A percentile compares a stretch with the other conserved stretches of the same genome.
Evolutionary conservation across 2,113 vertebrate genomes (phyloP).

Genomic region (Rhinopomastus cyanomelas): DNA sequence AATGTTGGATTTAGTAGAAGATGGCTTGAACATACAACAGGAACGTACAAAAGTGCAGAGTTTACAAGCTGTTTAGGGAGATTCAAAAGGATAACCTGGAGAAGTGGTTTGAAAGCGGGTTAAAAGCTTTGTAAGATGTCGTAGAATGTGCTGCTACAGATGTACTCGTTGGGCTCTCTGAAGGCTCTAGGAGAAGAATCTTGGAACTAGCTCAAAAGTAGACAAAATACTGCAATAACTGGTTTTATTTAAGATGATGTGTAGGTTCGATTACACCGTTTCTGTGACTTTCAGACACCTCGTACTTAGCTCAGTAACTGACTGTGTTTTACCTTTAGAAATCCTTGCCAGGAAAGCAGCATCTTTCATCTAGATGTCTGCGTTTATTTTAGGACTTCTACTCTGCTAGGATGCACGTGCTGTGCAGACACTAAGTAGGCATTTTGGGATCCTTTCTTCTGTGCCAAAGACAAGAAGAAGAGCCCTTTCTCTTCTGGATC

Average conservation of each 20-base stretch:
- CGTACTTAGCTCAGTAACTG: neutral
- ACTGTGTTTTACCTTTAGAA: neutral
- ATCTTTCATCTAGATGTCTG: neutral
- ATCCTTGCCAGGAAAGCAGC: neutral
- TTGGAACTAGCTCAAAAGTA: neutral
- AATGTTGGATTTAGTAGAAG: neutral
- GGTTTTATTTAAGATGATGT: neutral
- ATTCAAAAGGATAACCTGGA: neutral
- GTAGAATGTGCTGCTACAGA: neutral
- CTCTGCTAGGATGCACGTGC: neutral
- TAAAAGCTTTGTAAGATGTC: neutral
- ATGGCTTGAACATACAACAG: neutral
- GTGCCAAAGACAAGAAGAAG: neutral
- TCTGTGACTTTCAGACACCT: neutral
- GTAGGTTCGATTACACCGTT: neutral
- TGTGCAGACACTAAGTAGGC: neutral
- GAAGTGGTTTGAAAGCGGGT: neutral
- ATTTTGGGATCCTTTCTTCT: neutral
- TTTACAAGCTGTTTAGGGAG: neutral
- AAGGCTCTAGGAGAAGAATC: neutral
- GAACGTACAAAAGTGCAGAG: neutral
- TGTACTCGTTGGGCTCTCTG: neutral
- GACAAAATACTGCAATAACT: neutral
- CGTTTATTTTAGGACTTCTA: neutral
- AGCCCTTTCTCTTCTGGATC: neutral